These are phyloP conservation scores for Xiphophorus maculatus DNA, from an alignment of 2,113 vertebrate species.

Conservation along the genomic window DNA sequence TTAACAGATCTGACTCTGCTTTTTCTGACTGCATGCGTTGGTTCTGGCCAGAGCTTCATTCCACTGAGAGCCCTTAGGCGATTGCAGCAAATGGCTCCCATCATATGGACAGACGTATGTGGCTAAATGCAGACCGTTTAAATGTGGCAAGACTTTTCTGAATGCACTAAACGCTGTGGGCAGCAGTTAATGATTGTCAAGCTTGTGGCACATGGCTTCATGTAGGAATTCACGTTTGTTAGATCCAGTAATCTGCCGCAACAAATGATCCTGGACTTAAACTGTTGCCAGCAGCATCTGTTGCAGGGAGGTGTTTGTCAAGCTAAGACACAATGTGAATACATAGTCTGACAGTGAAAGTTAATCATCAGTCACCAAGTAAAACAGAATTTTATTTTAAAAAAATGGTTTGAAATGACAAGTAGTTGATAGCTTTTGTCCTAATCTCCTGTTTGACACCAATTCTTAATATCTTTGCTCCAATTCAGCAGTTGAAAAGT, in stretches of 20 bases:
- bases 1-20: conserved; percentile 67
- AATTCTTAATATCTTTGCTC: conserved; percentile 59
- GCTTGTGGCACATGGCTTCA: conserved; percentile 19
- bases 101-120: conserved; percentile 57
- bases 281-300: conserved; percentile 44
- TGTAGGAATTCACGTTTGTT: conserved; percentile 52
- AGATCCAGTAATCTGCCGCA: conserved; percentile 43
- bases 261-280: conserved; percentile 28
- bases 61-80: conserved; percentile 47
- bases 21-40: conserved; percentile 46
- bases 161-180: conserved; percentile 34
- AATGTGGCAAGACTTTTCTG: conserved; percentile 18
- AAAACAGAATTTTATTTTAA: conserved; percentile 34
- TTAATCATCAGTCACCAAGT: conserved; percentile 35
- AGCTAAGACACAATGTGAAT: conserved; percentile 21
- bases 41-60: conserved; percentile 39
- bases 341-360: conserved; percentile 25
- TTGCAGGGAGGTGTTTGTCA: conserved; percentile 32
- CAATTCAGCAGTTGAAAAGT: conserved; percentile 54
- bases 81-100: conserved; percentile 43
- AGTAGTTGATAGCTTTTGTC: conserved; percentile 54
- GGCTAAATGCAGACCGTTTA: conserved; percentile 23
- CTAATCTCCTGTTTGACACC: conserved; percentile 55
- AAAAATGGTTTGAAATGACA: conserved; percentile 58
- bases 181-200: conserved; percentile 15